phyloP scores from a whole-genome alignment of 2,797 vertebrate genomes.

The Rhincodon typus region DNA sequence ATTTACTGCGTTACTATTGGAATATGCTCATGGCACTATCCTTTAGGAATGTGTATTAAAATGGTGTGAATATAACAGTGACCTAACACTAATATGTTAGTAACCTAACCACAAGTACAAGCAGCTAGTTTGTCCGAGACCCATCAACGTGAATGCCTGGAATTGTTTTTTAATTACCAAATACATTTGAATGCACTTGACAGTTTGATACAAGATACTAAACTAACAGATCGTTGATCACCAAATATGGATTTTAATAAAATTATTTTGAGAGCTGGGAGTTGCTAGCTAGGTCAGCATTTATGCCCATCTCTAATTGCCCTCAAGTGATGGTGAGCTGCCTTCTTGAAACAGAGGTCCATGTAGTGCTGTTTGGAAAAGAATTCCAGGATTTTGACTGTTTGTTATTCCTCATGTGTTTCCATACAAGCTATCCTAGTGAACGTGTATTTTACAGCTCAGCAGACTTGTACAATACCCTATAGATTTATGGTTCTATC shows the following conservation, averaged over 20 bases:
- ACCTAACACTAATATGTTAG: neutral
- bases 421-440: neutral
- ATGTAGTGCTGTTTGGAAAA: no score
- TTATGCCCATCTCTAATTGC: no score
- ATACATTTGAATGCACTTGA: neutral
- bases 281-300: no score
- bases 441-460: neutral
- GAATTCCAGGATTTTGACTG: no score
- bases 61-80: neutral
- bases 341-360: no score
- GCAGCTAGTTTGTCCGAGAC: neutral
- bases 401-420: neutral
- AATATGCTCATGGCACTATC: neutral
- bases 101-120: neutral
- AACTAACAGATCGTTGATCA: no score
- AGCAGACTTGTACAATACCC: neutral
- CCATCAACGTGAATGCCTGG: neutral
- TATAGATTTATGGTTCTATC: neutral
- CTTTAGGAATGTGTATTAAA: neutral
- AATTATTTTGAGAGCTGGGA: no score
- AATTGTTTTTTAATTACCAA: neutral
- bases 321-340: no score
- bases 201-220: neutral
- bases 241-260: no score
- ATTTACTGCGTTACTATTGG: neutral